Evolutionary conservation across 2,797 vertebrate genomes (phyloP).

Genomic region (Brachyrhaphis roseni): DNA sequence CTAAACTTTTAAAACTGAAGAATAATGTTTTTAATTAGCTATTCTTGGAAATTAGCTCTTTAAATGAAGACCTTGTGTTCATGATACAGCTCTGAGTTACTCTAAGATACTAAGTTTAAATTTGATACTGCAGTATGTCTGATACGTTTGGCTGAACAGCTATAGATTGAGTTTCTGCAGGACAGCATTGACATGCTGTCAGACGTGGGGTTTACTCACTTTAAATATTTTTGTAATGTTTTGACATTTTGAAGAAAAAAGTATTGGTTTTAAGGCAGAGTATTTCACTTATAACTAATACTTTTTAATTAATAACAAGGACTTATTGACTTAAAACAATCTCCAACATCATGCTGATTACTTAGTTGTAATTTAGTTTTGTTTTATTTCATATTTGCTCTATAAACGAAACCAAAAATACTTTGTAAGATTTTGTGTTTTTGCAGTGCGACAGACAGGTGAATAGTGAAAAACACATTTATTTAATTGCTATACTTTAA

Average conservation of each 20-base stretch:
- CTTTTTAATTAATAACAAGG: no score
- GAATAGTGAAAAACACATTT: no score
- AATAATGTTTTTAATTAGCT: background rate
- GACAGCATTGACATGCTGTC: background rate
- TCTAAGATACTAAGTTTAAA: background rate
- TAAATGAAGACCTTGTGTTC: background rate
- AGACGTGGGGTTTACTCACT: background rate
- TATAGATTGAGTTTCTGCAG: background rate
- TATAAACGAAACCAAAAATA: no score
- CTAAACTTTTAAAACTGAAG: background rate
- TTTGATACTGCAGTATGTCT: background rate
- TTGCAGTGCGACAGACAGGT: no score
- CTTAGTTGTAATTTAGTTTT: no score
- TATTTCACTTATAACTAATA: no score
- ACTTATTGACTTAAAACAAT: no score
- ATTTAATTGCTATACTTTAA: no score
- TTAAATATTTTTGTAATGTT: background rate
- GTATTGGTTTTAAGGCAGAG: no score
- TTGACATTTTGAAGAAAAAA: background rate
- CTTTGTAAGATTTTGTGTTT: no score
- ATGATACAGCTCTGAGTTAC: background rate
- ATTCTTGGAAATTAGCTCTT: background rate
- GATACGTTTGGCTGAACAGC: background rate
- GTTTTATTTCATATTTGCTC: no score
- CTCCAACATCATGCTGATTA: no score